Evolutionary conservation across 2,888 invertebrate species (phyloP), one percentile per base, ranked within the genome.

Genomic region (Eupsilia transversa): DNA sequence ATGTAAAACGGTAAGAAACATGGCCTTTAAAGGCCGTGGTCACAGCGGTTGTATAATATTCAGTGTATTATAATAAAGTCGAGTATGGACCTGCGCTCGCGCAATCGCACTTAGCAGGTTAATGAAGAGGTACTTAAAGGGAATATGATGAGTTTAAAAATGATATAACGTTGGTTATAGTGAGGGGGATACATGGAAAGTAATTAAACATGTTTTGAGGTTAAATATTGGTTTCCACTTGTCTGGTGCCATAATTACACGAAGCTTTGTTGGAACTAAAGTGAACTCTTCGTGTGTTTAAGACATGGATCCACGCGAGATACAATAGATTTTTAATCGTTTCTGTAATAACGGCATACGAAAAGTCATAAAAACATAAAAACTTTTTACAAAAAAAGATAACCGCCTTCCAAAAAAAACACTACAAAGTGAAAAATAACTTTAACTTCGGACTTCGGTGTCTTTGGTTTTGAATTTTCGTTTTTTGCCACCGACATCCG

Each of bases 1-100:
- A 86, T 64, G 83, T 82, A 80, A 84, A 84, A 74, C 61, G 68
- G 72, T 70, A 78, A 69, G 71, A 80, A 83, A 72, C 83, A 74
- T 87, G 89, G 86, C 89, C 85, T 91, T 91, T 91, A 91, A 91
- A 91, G 84, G 88, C 88, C 85, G 84, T 82, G 80, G 79, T 83
- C 77, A 84, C 70, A 77, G n/a, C 33, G 52, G 82, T 86, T 86
- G 86, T 82, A 83, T 82, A 87, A 87, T 80, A 81, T 77, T 74
- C 66, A 72, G 63, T 52, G 80, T 57, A 80, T 71, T 69, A 72
- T 73, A 71, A 71, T 61, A 65, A 76, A 77, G 12, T n/a, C 27
- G 30, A 27, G 41, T 76, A 71, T 61, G 64, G 56, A 70, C 41
- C 41, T 65, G 65, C 43, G 65, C 20, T 46, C 57, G 46, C 54